A percentile compares a stretch with the other conserved stretches of the same genome.
Evolutionary conservation across 2,797 vertebrate genomes (phyloP).

Genomic region (Nannoperca australis): DNA sequence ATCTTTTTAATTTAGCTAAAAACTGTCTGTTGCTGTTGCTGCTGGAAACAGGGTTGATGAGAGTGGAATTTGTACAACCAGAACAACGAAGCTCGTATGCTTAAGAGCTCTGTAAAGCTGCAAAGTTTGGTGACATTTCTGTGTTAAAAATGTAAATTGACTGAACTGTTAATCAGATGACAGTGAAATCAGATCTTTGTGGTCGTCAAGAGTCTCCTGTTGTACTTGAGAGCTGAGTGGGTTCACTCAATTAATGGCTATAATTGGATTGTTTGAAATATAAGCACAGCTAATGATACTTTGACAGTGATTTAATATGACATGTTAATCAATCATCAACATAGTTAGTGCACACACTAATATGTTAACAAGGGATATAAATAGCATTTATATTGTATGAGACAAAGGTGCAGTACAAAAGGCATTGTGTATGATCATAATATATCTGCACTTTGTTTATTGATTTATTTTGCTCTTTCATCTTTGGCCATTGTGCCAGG

Average conservation of each 20-base stretch:
- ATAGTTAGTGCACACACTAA: slow-evolving; percentile 51
- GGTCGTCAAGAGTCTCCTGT: slow-evolving; percentile 41
- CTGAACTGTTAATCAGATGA: slow-evolving; percentile 5
- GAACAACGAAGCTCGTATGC: neutral
- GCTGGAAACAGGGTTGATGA: neutral
- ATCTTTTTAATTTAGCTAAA: neutral
- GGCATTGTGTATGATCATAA: slow-evolving; percentile 33
- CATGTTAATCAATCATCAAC: slow-evolving; percentile 82
- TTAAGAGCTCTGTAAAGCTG: neutral
- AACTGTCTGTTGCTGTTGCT: neutral
- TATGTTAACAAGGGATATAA: slow-evolving; percentile 68
- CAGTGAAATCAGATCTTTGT: slow-evolving; percentile 42
- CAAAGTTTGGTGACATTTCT: neutral
- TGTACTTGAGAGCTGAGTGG: slow-evolving; percentile 73
- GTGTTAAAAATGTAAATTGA: neutral
- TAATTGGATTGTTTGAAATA: slow-evolving; percentile 78
- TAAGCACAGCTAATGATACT: slow-evolving; percentile 59
- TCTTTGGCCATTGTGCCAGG: slow-evolving; percentile 30
- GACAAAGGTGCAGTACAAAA: slow-evolving; percentile 37
- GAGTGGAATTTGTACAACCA: neutral
- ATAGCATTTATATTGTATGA: slow-evolving; percentile 51
- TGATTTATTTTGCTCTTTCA: slow-evolving; percentile 52
- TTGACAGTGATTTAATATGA: slow-evolving; percentile 81
- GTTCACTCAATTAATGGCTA: slow-evolving; percentile 72
- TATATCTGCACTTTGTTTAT: slow-evolving; percentile 47